Evolutionary conservation across 1,140 invertebrate species (phyloP).

Genomic region (Triops longicaudatus): DNA sequence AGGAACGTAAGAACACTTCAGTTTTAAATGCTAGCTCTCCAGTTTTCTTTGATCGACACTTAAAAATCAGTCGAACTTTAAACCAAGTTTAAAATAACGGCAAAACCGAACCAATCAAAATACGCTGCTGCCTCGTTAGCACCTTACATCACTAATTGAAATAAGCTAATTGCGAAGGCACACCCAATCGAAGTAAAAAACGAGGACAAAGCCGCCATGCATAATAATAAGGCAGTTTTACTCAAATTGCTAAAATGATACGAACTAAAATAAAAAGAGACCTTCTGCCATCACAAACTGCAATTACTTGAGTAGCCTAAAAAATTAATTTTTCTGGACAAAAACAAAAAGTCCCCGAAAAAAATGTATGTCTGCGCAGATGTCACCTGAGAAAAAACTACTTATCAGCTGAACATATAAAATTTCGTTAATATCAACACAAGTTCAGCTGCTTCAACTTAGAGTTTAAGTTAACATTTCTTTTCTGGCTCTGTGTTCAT

Average conservation of each 20-base stretch:
- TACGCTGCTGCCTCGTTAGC: background rate
- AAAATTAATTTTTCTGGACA: background rate
- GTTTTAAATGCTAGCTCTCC: background rate
- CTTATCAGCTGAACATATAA: background rate
- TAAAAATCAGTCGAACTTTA: background rate
- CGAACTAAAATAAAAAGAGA: background rate
- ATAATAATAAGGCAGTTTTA: constrained; percentile 3
- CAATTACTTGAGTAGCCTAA: background rate
- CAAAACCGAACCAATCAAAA: background rate
- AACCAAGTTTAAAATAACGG: background rate
- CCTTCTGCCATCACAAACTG: background rate
- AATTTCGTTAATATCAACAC: constrained; percentile 3
- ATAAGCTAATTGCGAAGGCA: background rate
- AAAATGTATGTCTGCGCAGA: background rate
- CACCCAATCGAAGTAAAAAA: constrained; percentile 12
- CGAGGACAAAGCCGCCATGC: constrained; percentile 13
- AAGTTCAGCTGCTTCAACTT: background rate
- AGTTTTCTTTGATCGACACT: background rate
- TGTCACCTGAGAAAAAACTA: background rate
- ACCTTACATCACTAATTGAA: background rate
- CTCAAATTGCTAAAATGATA: background rate
- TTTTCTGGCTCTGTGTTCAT: background rate
- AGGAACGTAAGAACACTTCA: constrained; percentile 1
- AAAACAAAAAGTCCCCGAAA: background rate
- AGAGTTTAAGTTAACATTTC: background rate